A percentile compares a stretch with the other conserved stretches of the same genome.
These are phyloP conservation scores for Pipra filicauda DNA, from an alignment of 2,113 vertebrate species.

Conservation along the genomic window DNA sequence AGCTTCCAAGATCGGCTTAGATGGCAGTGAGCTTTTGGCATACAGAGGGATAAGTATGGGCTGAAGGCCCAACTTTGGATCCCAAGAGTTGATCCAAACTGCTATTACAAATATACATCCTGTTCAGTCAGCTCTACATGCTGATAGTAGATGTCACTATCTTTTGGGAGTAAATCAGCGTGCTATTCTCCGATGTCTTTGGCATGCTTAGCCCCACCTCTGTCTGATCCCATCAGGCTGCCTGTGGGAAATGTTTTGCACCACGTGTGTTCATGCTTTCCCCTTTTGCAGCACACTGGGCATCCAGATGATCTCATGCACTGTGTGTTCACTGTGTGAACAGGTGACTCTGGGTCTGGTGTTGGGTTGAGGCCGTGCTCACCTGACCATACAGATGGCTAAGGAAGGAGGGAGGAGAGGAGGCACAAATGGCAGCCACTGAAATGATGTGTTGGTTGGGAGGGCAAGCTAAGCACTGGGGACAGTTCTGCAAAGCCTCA, in stretches of 20 bases:
- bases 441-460: not conserved
- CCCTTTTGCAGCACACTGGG: not conserved
- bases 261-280: not conserved
- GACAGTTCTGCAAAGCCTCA: not conserved
- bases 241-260: not conserved
- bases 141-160: not conserved
- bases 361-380: not conserved
- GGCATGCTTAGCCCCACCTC: not conserved
- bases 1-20: not conserved
- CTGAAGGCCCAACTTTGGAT: not conserved
- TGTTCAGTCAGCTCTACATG: not conserved
- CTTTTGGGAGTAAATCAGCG: not conserved
- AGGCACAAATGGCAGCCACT: not conserved
- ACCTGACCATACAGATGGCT: not conserved
- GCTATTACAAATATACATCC: rapidly evolving
- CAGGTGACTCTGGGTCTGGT: not conserved
- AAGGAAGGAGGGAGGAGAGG: not conserved
- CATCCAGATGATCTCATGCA: not conserved
- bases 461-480: not conserved
- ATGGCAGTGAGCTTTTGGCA: not conserved
- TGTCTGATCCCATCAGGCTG: not conserved
- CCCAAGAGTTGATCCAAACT: not conserved
- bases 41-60: not conserved
- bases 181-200: not conserved
- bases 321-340: too few species aligned